These are phyloP conservation scores for Boulengeromyrus knoepffleri DNA, from an alignment of 2,113 vertebrate species.

Conservation along the genomic window DNA sequence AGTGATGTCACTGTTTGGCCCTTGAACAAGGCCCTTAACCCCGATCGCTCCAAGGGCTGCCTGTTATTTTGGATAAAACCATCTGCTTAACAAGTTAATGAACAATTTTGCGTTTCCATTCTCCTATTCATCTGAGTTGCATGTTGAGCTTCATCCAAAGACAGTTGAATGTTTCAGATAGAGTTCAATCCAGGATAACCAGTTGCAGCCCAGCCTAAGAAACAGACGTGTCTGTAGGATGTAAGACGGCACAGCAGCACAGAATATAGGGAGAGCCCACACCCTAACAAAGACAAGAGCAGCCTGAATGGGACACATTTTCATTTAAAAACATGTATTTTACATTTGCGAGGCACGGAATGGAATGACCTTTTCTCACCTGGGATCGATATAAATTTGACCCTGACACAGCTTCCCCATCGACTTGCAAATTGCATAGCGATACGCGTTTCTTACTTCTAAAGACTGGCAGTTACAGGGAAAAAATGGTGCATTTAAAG, in stretches of 20 bases:
- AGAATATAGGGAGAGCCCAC: background rate
- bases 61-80: background rate
- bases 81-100: background rate
- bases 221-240: background rate
- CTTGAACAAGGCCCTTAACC: background rate
- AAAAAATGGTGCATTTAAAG: slow-evolving; percentile 5
- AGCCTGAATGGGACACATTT: background rate
- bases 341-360: background rate
- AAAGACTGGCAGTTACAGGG: background rate
- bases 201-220: background rate
- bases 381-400: background rate
- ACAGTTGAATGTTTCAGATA: background rate
- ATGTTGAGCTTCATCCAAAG: background rate
- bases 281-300: background rate
- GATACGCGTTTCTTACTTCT: background rate
- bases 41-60: background rate
- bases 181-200: background rate
- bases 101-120: background rate
- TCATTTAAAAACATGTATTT: background rate
- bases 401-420: background rate
- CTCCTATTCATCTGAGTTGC: background rate
- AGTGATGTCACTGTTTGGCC: background rate
- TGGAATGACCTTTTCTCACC: background rate
- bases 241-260: background rate
- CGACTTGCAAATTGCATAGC: background rate